Conservation (phyloP, 2,797 vertebrate genomes). For the Micrastur ruficollis region DNA sequence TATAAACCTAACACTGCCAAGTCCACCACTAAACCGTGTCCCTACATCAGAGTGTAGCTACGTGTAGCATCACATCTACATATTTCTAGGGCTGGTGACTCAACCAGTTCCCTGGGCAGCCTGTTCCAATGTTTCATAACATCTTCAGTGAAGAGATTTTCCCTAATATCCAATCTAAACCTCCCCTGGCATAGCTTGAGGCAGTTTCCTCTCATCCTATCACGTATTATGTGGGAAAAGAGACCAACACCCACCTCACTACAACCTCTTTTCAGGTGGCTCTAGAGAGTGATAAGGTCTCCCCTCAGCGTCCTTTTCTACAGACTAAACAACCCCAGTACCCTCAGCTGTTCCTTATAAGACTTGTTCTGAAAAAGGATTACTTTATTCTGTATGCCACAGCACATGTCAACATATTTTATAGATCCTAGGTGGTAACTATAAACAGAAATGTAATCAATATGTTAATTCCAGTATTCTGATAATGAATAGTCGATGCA, state of each 20-base stretch:
- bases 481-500: not conserved
- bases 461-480: not conserved
- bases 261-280: no score
- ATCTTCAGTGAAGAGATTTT: not conserved
- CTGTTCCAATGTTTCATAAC: not conserved
- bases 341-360: not conserved
- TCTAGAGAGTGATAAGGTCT: not conserved
- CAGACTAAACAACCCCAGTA: not conserved
- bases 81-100: not conserved
- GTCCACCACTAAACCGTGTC: not conserved
- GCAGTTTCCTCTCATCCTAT: no score
- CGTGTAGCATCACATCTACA: not conserved
- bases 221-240: no score
- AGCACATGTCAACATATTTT: not conserved
- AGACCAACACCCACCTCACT: no score
- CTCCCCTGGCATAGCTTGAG: not conserved
- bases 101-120: not conserved
- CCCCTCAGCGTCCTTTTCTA: not conserved
- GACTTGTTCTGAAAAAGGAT: not conserved
- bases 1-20: not conserved
- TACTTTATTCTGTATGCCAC: not conserved
- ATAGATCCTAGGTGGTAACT: not conserved
- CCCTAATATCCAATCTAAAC: not conserved
- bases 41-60: not conserved
- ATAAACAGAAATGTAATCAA: not conserved